These are phyloP conservation scores for Myiotriccus ornatus DNA, from an alignment of 2,797 vertebrate species.

Conservation along the genomic window DNA sequence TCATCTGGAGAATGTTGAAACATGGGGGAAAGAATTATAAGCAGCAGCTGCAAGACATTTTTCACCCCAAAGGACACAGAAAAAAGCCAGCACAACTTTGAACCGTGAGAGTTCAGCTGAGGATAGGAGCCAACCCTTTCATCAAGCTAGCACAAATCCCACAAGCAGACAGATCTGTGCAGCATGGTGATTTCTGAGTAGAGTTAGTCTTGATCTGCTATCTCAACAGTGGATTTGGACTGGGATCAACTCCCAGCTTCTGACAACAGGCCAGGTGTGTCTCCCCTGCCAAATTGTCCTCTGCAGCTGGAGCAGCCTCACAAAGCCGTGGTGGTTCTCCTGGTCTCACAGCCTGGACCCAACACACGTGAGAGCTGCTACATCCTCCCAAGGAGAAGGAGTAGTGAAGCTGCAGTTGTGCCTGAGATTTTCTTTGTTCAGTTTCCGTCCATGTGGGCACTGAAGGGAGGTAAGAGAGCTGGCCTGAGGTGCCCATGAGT, in stretches of 20 bases:
- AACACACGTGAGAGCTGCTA: neutral
- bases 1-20: slow-evolving; percentile 61
- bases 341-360: neutral
- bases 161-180: slow-evolving; percentile 11
- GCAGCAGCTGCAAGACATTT: slow-evolving; percentile 55
- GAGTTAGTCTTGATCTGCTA: slow-evolving; percentile 12
- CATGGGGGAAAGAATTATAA: slow-evolving; percentile 50
- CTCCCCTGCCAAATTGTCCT: neutral
- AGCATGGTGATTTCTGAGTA: neutral
- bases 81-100: slow-evolving; percentile 26
- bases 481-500: neutral
- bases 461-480: neutral
- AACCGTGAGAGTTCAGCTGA: slow-evolving; percentile 36
- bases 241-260: neutral
- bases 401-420: neutral
- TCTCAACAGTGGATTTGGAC: slow-evolving; percentile 13
- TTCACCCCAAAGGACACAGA: slow-evolving; percentile 52
- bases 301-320: neutral
- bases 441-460: neutral
- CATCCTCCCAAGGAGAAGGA: neutral
- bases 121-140: slow-evolving; percentile 41
- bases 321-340: neutral
- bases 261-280: neutral
- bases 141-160: slow-evolving; percentile 41
- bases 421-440: neutral